Evolutionary conservation across 2,888 invertebrate genomes (phyloP).

Genomic region (Mesorhabditis spiculigera): DNA sequence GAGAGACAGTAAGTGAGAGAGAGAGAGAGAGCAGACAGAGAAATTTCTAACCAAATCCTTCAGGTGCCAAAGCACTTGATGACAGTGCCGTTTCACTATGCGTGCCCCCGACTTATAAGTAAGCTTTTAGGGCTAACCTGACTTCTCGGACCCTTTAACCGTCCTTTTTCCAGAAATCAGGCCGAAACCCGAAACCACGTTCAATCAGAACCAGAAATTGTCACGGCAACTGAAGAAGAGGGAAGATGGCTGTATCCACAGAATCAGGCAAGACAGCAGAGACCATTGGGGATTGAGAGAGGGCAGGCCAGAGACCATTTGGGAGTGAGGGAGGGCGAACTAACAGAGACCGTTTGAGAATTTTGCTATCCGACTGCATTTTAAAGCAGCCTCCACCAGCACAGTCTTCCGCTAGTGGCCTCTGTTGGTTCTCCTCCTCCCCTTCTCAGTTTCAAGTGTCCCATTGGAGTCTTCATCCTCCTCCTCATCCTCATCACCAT

Average conservation of each 20-base stretch:
- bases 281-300: not conserved
- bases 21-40: too few relatives aligned
- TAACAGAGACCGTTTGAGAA: not conserved
- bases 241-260: slow-evolving; percentile 36
- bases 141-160: not conserved
- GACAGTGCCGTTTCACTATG: not conserved
- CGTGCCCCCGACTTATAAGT: not conserved
- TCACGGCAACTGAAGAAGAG: slow-evolving; percentile 21
- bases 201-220: slow-evolving; percentile 33
- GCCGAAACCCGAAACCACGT: slow-evolving; percentile 20
- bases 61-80: slow-evolving; percentile 4
- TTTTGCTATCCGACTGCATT: not conserved
- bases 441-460: slow-evolving; percentile 22
- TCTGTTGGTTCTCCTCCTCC: slow-evolving; percentile 12
- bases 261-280: slow-evolving; percentile 13
- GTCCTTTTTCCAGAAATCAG: not conserved
- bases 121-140: not conserved
- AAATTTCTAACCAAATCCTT: not conserved
- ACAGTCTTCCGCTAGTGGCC: not conserved
- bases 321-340: not conserved
- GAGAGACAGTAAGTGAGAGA: not conserved
- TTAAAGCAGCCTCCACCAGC: slow-evolving; percentile 20
- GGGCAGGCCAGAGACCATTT: too few relatives aligned
- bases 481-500: not conserved
- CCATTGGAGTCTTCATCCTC: not conserved